These are phyloP conservation scores for Callospermophilus lateralis DNA, from an alignment of 2,113 vertebrate genomes.

Conservation along the genomic window DNA sequence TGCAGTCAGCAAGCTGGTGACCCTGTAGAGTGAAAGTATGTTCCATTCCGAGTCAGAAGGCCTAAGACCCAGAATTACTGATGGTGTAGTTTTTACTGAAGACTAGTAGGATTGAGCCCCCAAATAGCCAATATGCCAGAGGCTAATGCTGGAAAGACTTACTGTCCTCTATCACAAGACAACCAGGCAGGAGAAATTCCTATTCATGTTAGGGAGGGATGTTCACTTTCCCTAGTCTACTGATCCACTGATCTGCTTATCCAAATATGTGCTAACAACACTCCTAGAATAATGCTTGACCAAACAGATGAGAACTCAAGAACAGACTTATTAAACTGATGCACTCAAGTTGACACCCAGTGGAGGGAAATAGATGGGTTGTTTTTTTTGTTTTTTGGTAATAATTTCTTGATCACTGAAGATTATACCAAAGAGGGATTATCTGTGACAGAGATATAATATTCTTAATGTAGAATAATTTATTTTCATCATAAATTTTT, in stretches of 20 bases:
- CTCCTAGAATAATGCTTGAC: neutral
- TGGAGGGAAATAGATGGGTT: neutral
- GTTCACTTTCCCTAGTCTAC: neutral
- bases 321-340: too few species aligned
- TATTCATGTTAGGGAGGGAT: neutral
- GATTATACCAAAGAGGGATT: neutral
- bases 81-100: neutral
- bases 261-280: neutral
- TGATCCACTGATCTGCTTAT: neutral
- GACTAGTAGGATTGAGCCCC: neutral
- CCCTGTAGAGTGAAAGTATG: neutral
- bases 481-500: neutral
- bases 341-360: neutral
- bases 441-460: neutral
- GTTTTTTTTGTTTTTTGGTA: neutral
- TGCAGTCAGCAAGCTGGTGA: neutral
- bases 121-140: neutral
- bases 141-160: neutral
- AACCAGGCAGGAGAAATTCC: neutral
- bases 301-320: neutral
- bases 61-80: neutral
- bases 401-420: conserved; percentile 32
- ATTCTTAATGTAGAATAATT: neutral
- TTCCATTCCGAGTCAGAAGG: neutral
- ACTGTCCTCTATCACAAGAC: neutral